Base-by-base conservation (phyloP, 2,113 vertebrate genomes). In the Coptodon rendalli region DNA sequence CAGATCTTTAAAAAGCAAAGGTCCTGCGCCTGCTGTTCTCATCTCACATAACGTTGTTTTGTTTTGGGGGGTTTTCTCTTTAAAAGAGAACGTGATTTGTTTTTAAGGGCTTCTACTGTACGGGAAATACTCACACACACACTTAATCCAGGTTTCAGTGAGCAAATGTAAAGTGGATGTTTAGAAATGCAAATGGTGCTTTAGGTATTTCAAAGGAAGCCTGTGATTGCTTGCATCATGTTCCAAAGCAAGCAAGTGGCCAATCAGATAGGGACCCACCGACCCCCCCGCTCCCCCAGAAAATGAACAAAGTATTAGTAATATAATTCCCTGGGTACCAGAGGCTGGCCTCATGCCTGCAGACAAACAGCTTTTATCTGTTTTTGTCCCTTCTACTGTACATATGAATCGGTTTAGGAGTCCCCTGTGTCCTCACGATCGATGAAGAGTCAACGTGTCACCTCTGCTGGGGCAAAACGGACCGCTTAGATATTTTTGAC, bases 151-250 rank as follows among this genome's bases (percentile, higher is more conserved):
- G 22, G 52, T 80, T 31, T 24, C 43, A 68, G 17, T 16, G 90
- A 76, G 61, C 45, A 53, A 91, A 93, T 48, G 27, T 78, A 87
- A 83, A 91, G 80, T 27, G 17, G 87, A 94, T 95, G 90, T 94
- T 96, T 95, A 89, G 93, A 94, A 94, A 94, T 93, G 89, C 93
- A 95, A 96, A 96, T 95, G 89, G 68, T 86, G 88, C 86, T 52
- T 94, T 89, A 50, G 85, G 40, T 89, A 91, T 95, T 95, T 96
- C 93, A 94, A 95, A 96, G 90, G 83, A 54, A 84, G 24, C 40
- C 54, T 78, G 68, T 90, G 86, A 93, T 94, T 94, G 87, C 88
- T 93, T 88, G 87, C 91, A 96, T 95, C 92, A 89, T 31, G 86
- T 93, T 96, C 93, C 96, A 95, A 92, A 73, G 16, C 12, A 17